These are phyloP conservation scores for Zaprionus camerounensis DNA, from an alignment of 1,140 invertebrate genomes.

Conservation along the genomic window DNA sequence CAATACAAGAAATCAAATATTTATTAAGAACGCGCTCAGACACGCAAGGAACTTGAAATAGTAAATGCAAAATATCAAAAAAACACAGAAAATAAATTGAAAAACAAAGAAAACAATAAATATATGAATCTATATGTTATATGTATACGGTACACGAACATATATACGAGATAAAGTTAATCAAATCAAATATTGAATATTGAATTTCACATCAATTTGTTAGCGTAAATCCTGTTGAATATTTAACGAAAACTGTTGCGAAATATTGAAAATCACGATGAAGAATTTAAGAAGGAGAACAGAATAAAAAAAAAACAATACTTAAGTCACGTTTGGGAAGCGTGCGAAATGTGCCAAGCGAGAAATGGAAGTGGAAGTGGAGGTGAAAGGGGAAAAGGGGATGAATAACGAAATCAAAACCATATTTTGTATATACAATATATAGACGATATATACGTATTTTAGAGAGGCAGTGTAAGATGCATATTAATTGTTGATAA, in stretches of 20 bases:
- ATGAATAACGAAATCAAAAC: neutral
- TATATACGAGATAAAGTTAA: conserved; percentile 4
- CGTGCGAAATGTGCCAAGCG: conserved; percentile 40
- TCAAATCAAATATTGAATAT: conserved; percentile 29
- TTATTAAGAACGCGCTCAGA: conserved; percentile 22
- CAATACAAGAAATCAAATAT: conserved; percentile 18
- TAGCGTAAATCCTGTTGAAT: conserved; percentile 37
- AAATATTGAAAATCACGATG: conserved; percentile 1
- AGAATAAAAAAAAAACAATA: conserved; percentile 2
- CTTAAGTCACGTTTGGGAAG: neutral
- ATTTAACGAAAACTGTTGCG: conserved; percentile 28
- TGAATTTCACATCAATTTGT: conserved; percentile 19
- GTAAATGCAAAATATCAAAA: conserved; percentile 13
- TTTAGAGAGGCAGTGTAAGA: conserved; percentile 4
- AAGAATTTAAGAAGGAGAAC: conserved; percentile 13
- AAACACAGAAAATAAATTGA: neutral
- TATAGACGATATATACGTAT: conserved; percentile 4
- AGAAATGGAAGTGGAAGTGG: neutral
- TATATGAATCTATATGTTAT: neutral
- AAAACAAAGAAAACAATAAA: neutral
- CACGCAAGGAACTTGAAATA: neutral
- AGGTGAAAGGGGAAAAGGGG: too few relatives aligned
- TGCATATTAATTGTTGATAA: conserved; percentile 5
- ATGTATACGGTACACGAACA: neutral
- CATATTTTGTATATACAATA: conserved; percentile 5